Evolutionary conservation across 2,888 invertebrate species (phyloP).

Genomic region (Mellilla xanthometata): DNA sequence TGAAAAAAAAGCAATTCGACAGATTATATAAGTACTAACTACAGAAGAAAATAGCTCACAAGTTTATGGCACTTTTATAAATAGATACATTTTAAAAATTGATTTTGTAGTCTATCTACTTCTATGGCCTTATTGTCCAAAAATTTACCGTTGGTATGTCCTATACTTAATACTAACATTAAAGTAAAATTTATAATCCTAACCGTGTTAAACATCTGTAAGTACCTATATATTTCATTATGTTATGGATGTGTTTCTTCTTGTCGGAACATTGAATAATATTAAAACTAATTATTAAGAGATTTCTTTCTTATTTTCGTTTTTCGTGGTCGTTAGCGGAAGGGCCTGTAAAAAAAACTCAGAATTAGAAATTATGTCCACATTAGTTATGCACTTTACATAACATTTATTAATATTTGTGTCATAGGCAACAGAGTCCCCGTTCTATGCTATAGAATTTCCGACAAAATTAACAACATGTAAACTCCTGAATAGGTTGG

Average conservation of each 20-base stretch:
- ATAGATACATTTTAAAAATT: slow-evolving; percentile 17
- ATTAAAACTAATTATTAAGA: slow-evolving; percentile 16
- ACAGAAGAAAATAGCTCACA: slow-evolving; percentile 46
- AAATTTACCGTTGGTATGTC: slow-evolving; percentile 4
- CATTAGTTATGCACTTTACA: background rate
- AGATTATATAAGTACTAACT: slow-evolving; percentile 44
- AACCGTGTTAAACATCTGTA: background rate
- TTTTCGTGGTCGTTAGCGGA: slow-evolving; percentile 15
- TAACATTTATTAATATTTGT: too few species aligned
- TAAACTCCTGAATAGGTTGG: too few species aligned
- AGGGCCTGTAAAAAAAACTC: slow-evolving; percentile 18
- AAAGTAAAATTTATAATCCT: background rate
- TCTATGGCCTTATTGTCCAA: slow-evolving; percentile 22
- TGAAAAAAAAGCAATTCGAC: too few species aligned
- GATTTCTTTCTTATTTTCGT: slow-evolving; percentile 19
- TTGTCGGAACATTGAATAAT: slow-evolving; percentile 49
- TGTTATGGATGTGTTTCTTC: slow-evolving; percentile 5
- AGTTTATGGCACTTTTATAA: slow-evolving; percentile 29
- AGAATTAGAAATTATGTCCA: background rate
- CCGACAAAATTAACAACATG: too few species aligned
- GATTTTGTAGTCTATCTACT: slow-evolving; percentile 18
- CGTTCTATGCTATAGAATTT: too few species aligned
- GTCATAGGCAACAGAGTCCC: too few species aligned
- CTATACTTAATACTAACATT: slow-evolving; percentile 14
- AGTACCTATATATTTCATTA: background rate